Conservation (phyloP, 1,140 invertebrate species). For the Platyscapa corneri region DNA sequence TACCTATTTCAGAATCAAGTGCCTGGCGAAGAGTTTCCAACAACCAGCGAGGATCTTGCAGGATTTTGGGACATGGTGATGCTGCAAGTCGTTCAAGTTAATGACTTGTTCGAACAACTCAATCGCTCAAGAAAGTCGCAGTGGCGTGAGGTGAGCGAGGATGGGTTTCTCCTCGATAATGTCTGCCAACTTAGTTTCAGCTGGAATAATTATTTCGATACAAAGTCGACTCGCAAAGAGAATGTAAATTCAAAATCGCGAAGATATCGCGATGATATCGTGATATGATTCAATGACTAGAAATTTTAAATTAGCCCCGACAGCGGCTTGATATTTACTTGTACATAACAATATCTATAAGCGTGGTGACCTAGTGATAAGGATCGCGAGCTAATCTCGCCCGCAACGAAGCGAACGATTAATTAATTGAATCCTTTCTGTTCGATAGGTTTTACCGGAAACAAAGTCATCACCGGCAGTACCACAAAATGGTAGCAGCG, state of each 20-base stretch:
- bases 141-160: conserved; percentile 78
- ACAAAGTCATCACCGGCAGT: conserved; percentile 50
- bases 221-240: background rate
- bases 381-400: no score
- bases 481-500: conserved; percentile 62
- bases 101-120: conserved; percentile 86
- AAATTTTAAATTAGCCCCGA: no score
- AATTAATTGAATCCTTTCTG: no score
- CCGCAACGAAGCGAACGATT: no score
- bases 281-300: no score
- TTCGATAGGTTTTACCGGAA: conserved; percentile 58
- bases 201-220: no score
- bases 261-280: no score
- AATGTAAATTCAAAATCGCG: background rate
- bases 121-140: conserved; percentile 80
- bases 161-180: background rate
- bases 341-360: no score
- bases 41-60: conserved; percentile 90
- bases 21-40: conserved; percentile 87
- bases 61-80: conserved; percentile 99
- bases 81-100: conserved; percentile 89
- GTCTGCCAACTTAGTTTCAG: no score
- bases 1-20: conserved; percentile 82
- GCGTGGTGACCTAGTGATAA: no score
- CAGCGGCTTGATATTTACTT: no score